Conservation (phyloP, 2,113 vertebrate species). For the Brachypodius melanocephalos region DNA sequence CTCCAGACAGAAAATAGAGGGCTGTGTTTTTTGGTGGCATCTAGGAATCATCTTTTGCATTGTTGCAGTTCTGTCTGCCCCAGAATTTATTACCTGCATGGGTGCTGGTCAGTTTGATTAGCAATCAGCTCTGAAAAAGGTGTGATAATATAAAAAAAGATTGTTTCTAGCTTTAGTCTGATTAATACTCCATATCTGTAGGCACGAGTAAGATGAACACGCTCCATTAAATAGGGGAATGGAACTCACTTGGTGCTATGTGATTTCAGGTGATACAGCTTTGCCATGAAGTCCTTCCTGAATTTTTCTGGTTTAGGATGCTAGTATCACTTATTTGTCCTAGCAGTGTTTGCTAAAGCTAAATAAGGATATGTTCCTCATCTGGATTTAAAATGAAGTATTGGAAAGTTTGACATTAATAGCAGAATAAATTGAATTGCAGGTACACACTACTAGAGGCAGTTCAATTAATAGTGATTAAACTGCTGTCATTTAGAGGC, state of each 20-base stretch:
- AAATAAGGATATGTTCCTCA: background rate
- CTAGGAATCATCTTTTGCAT: background rate
- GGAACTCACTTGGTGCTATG: background rate
- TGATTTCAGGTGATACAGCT: background rate
- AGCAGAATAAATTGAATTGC: background rate
- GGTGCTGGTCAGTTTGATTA: background rate
- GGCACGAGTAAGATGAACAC: rapidly evolving
- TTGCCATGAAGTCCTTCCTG: background rate
- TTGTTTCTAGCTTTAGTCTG: background rate
- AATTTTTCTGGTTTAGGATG: background rate
- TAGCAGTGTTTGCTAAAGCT: background rate
- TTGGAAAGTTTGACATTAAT: background rate
- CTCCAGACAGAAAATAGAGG: background rate
- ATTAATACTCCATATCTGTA: background rate
- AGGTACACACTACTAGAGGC: background rate
- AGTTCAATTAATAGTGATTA: background rate
- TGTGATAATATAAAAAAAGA: background rate
- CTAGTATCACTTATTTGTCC: background rate
- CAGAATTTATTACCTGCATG: background rate
- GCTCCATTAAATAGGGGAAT: background rate
- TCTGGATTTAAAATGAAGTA: background rate
- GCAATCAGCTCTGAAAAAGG: background rate
- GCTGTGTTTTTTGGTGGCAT: background rate
- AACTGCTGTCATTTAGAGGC: background rate
- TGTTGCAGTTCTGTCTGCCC: background rate